These are phyloP conservation scores for Tursiops truncatus DNA, from an alignment of 2,113 vertebrate species.

Conservation along the genomic window DNA sequence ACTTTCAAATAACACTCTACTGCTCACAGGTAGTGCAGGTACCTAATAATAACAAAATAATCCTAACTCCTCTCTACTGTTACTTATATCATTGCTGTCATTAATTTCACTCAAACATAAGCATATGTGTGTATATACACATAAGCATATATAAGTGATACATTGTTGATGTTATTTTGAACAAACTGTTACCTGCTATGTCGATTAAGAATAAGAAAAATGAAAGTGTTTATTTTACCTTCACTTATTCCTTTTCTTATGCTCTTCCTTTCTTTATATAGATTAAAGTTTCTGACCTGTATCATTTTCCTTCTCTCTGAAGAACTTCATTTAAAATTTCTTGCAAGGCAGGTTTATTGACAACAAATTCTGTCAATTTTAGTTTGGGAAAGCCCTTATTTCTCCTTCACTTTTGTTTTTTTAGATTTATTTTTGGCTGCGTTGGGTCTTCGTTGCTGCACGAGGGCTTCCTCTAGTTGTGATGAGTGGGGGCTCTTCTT, in stretches of 20 bases:
- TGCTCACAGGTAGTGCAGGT: neutral
- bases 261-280: neutral
- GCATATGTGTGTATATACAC: neutral
- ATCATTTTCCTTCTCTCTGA: neutral
- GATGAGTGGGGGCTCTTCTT: no score
- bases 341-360: neutral
- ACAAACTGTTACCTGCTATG: neutral
- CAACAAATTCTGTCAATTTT: neutral
- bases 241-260: neutral
- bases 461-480: no score
- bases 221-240: neutral
- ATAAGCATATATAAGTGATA: neutral
- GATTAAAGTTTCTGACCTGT: neutral
- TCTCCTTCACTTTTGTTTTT: neutral
- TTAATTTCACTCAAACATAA: neutral
- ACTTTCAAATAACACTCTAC: neutral
- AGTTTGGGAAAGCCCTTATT: neutral
- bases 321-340: neutral
- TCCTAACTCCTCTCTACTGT: neutral
- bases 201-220: neutral
- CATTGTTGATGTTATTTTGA: neutral
- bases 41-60: neutral
- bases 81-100: neutral
- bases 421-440: no score
- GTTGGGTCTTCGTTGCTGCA: no score